These are phyloP conservation scores for western clawed frog (Xenopus tropicalis) DNA, from an alignment of 2,113 vertebrate species.

Conservation along the genomic window DNA sequence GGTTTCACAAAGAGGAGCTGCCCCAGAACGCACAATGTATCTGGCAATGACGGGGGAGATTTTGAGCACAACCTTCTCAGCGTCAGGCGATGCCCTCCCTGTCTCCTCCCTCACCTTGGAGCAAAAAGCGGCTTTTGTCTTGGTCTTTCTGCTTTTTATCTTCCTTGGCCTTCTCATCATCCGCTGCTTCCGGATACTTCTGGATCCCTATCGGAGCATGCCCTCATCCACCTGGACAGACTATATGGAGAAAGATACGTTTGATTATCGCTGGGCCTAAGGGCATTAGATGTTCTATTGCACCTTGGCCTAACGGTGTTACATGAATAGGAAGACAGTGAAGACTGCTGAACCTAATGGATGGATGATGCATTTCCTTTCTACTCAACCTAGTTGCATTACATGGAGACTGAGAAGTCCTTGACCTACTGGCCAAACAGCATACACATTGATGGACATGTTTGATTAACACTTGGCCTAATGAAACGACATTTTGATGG, in stretches of 20 bases:
- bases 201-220: constrained; percentile 81
- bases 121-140: constrained; percentile 76
- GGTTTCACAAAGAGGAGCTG: background rate
- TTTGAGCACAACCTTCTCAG: constrained; percentile 70
- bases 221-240: constrained; percentile 80
- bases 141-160: constrained; percentile 77
- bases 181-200: constrained; percentile 78
- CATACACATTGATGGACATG: too few relatives aligned
- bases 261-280: constrained; percentile 78
- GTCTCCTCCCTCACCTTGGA: constrained; percentile 69
- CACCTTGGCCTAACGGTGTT: too few relatives aligned
- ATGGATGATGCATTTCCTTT: too few relatives aligned
- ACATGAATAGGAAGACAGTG: background rate
- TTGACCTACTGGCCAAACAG: too few relatives aligned
- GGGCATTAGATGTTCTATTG: too few relatives aligned
- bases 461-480: too few relatives aligned
- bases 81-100: constrained; percentile 66
- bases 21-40: background rate
- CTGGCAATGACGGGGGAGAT: constrained; percentile 64
- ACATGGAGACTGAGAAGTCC: too few relatives aligned
- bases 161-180: constrained; percentile 78
- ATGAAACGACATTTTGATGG: too few relatives aligned
- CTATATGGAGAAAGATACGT: constrained; percentile 79
- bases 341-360: too few relatives aligned
- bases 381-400: too few relatives aligned